These are phyloP conservation scores for Heliconius hewitsoni DNA, from an alignment of 1,140 invertebrate genomes.

Conservation along the genomic window DNA sequence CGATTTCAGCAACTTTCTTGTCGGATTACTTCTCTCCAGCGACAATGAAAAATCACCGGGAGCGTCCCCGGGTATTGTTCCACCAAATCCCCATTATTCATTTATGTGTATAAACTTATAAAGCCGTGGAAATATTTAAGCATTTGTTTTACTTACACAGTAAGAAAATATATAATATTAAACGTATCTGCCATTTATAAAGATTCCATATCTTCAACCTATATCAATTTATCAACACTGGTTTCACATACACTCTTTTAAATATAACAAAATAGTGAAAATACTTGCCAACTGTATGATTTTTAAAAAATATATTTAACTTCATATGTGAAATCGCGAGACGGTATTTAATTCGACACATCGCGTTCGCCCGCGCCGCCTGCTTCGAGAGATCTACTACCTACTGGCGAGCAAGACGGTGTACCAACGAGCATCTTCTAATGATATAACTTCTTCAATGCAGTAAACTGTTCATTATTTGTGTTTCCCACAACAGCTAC, in stretches of 20 bases:
- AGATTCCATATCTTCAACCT: neutral
- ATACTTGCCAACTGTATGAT: constrained; percentile 45
- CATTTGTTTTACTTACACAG: neutral
- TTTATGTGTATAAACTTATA: constrained; percentile 13
- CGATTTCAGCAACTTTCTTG: neutral
- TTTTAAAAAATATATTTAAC: constrained; percentile 38
- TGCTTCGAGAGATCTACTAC: constrained; percentile 29
- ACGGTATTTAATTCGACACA: constrained; percentile 37
- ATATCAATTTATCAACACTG: neutral
- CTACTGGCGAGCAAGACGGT: neutral
- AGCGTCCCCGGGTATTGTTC: constrained; percentile 17
- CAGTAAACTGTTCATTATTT: neutral
- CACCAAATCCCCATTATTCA: constrained; percentile 22
- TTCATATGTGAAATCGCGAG: constrained; percentile 37
- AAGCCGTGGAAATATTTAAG: neutral
- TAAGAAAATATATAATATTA: neutral
- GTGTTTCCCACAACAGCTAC: neutral
- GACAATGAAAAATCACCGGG: constrained; percentile 23
- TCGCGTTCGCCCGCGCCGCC: constrained; percentile 30
- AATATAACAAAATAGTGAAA: neutral
- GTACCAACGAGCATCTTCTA: neutral
- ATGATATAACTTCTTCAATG: constrained; percentile 1
- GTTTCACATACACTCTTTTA: neutral
- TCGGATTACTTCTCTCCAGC: constrained; percentile 22
- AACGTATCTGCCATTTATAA: neutral